A percentile compares a stretch with the other conserved stretches of the same genome.
Conservation (phyloP, 2,113 vertebrate species). For the Syrrhaptes paradoxus region DNA sequence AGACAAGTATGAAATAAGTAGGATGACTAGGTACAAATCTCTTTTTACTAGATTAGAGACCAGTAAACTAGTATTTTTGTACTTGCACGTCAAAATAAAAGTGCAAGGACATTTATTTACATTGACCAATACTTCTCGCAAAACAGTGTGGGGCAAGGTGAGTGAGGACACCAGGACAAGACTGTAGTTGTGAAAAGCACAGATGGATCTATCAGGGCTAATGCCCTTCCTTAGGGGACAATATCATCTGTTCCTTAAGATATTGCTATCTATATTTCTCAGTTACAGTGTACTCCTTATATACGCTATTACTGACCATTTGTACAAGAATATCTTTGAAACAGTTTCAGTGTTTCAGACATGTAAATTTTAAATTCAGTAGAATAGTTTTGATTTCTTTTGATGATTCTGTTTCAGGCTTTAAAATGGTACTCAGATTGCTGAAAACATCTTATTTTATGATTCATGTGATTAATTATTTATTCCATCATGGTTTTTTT, state of each 20-base stretch:
- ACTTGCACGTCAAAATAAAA: background rate
- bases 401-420: background rate
- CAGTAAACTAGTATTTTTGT: background rate
- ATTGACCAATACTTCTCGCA: background rate
- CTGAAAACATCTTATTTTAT: background rate
- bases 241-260: background rate
- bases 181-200: background rate
- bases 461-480: slow-evolving; percentile 9
- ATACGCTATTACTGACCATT: background rate
- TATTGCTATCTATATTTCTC: slow-evolving; percentile 11
- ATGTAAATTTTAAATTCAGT: background rate
- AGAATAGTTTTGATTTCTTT: background rate
- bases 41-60: background rate
- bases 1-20: background rate
- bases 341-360: background rate
- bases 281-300: background rate
- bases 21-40: background rate
- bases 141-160: background rate
- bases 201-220: background rate
- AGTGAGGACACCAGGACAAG: background rate
- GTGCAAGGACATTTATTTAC: background rate
- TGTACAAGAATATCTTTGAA: background rate
- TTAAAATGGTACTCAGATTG: background rate
- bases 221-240: background rate
- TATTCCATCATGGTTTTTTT: background rate